Base-by-base conservation (phyloP, 2,113 vertebrate species). In the Callipepla californica region DNA sequence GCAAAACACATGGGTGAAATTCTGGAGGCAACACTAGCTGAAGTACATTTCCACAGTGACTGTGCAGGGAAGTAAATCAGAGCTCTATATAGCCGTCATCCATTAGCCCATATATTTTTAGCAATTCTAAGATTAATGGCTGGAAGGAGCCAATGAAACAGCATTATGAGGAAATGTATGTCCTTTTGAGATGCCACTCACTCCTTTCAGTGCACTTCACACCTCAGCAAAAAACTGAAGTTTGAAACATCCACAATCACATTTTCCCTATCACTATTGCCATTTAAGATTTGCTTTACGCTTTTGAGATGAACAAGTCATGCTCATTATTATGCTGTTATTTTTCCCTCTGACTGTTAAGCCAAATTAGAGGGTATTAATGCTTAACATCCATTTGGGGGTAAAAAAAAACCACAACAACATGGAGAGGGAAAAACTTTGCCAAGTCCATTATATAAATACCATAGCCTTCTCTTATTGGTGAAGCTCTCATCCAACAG, bases 321-420 rank as follows among this genome's bases (percentile, higher is more conserved):
- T 50, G 79, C 68, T 85, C 84, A 92, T 93, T 87, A 87, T 88
- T 88, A 94, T 92, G 75, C 68, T 44, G 48, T 81, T 77, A 6
- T 45, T 57, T 96, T 92, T 91, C 90, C 85, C 72, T 91, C 66
- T 93, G 59, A 90, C 73, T 89, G n/a, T 75, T 93, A 91, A 92
- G 84, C 48, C 90, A 97, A 94, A 96, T 95, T 83, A 97, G 81
- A 95, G 83, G 18, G 93, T 92, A 94, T 81, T 95, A 96, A 95
- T 20, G 53, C 75, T 95, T 96, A 97, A 95, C 66, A 93, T 63
- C 30, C 81, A 47, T 82, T 84, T 74, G 57, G 80, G 25, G 55
- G 83, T 40, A 96, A 53, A 53, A 51, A 26, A 48, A 47, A 47
- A 47, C 10, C 19, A 51, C 13, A 62, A 5, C n/a, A 59, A 38